Evolutionary conservation across 1,140 invertebrate species (phyloP), one percentile per base, ranked within the genome.

Genomic region (Drosophila lacertosa): DNA sequence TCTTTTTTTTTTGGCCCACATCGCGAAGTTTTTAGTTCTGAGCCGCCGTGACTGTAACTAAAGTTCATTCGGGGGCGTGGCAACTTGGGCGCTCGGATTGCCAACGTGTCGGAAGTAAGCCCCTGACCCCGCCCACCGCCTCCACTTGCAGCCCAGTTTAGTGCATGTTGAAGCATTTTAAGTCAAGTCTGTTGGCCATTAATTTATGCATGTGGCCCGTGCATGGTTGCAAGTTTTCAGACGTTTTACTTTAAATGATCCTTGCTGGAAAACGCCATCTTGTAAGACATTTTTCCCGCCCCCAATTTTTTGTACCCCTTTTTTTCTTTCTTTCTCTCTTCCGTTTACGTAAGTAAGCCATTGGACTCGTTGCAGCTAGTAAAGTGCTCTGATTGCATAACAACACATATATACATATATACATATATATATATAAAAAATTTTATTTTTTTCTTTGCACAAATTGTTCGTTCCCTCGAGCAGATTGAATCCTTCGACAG

Each of bases 321-420:
- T 2, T n/a, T 22, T 3, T 13, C 1, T 16, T 2, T n/a, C 37
- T 3, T 13, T 4, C 22, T n/a, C 47, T 18, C 59, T 42, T 51
- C 20, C 45, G 40, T 50, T 65, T 63, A 48, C 63, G 24, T 57
- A 58, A 58, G 63, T 58, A 39, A 48, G 33, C 33, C 44, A 16
- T 26, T 42, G 22, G 33, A 40, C 33, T 44, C 22, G 3, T 9
- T 39, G 26, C 24, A 44, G 64, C 45, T 32, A 59, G 64, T 67
- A 29, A 51, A 67, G 45, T 67, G 47, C 55, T 60, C 40, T 50
- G 64, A 67, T 67, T 67, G 64, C 64, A 60, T 67, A 67, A 67
- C 55, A 59, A 57, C 35, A 59, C 4, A 9, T n/a, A n/a, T n/a
- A n/a, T n/a, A n/a, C n/a, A n/a, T n/a, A n/a, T n/a, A n/a, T n/a